Conservation (phyloP, 37 sponge, comb jelly and placozoan species). For the Petrosia ficiformis region DNA sequence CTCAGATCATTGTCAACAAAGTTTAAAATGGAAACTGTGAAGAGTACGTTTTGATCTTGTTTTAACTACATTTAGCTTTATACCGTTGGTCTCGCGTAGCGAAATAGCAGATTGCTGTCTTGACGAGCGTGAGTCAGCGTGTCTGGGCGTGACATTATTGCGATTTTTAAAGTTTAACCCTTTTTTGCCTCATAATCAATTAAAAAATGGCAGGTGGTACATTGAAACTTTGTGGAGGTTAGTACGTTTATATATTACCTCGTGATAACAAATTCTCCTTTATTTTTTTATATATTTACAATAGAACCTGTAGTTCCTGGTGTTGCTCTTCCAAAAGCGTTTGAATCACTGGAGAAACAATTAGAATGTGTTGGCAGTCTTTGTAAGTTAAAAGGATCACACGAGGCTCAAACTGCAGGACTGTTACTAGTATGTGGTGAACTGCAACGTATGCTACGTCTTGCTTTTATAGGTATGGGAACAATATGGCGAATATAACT, state of each 20-base stretch:
- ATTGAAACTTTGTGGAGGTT: conserved; percentile 48
- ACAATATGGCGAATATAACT: too few species aligned
- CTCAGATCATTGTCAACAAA: too few species aligned
- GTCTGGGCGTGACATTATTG: too few species aligned
- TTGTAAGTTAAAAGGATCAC: conserved; percentile 50
- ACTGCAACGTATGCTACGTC: conserved; percentile 54
- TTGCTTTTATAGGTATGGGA: conserved; percentile 65
- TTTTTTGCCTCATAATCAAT: not conserved
- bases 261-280: not conserved
- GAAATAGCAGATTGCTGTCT: too few species aligned
- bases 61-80: too few species aligned
- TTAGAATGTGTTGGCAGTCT: conserved; percentile 55
- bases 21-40: too few species aligned
- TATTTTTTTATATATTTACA: not conserved
- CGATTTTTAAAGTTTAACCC: not conserved
- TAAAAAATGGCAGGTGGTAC: conserved; percentile 22
- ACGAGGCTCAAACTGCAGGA: conserved; percentile 36
- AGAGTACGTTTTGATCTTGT: too few species aligned
- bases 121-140: too few species aligned
- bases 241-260: too few species aligned
- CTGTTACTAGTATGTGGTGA: conserved; percentile 62
- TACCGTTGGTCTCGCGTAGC: too few species aligned
- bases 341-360: conserved; percentile 30
- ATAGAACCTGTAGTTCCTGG: conserved; percentile 52
- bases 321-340: conserved; percentile 50